Conservation (phyloP, 1,140 invertebrate species). For the Drosophila pandora region DNA sequence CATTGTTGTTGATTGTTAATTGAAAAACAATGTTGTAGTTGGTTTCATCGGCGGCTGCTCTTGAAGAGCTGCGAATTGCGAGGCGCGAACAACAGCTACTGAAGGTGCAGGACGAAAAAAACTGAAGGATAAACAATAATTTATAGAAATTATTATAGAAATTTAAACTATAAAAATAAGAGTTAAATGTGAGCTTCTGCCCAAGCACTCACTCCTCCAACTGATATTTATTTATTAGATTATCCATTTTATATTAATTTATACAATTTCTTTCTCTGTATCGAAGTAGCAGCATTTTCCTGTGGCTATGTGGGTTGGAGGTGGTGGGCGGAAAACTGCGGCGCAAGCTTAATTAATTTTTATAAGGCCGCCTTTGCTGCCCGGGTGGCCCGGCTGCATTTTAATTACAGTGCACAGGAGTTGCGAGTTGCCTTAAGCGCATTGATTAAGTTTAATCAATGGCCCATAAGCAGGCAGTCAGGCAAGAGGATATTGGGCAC, state of each 20-base stretch:
- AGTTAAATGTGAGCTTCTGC: no score
- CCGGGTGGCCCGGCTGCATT: constrained; percentile 51
- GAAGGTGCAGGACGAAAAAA: constrained; percentile 15
- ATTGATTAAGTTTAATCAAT: constrained; percentile 81
- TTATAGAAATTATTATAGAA: not conserved
- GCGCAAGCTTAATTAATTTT: constrained; percentile 79
- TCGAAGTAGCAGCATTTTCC: not conserved
- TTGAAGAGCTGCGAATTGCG: constrained; percentile 69
- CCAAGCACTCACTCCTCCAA: not conserved
- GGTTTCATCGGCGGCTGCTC: constrained; percentile 61
- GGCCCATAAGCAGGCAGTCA: constrained; percentile 67
- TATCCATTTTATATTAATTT: not conserved
- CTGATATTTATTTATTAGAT: not conserved
- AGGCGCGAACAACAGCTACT: constrained; percentile 50
- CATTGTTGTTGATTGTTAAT: constrained; percentile 81
- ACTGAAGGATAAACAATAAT: not conserved
- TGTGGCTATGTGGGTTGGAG: not conserved
- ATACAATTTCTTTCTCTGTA: constrained; percentile 1
- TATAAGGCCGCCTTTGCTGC: constrained; percentile 64
- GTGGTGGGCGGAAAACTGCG: constrained; percentile 39
- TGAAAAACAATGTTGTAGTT: constrained; percentile 78
- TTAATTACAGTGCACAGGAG: constrained; percentile 78
- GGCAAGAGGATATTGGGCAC: constrained; percentile 6
- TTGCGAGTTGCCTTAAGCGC: constrained; percentile 74
- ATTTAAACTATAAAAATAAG: no score